A percentile compares a stretch with the other conserved stretches of the same genome.
phyloP scores from a whole-genome alignment of 2,113 vertebrate species.

The Phocoena phocoena region DNA sequence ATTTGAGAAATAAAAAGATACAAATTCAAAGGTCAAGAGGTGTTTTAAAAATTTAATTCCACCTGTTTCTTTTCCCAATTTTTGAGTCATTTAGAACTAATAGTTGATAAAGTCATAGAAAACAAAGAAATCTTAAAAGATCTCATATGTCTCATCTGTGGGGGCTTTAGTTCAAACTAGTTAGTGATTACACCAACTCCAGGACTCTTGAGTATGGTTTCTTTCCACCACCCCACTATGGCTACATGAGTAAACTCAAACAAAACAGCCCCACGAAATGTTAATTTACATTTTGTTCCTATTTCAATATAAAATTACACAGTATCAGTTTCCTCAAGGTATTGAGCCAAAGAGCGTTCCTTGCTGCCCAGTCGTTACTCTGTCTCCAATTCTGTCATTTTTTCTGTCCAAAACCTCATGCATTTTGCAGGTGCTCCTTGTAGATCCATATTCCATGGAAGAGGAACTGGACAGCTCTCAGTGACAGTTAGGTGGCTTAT shows the following conservation, averaged over 20 bases:
- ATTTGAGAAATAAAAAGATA: slow-evolving; percentile 19
- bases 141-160: not conserved
- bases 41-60: not conserved
- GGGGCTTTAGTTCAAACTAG: not conserved
- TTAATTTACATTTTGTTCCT: slow-evolving; percentile 28
- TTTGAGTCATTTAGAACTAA: not conserved
- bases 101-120: not conserved
- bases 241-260: slow-evolving; percentile 18
- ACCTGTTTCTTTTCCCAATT: not conserved
- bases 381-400: slow-evolving; percentile 19
- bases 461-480: not conserved
- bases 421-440: not conserved
- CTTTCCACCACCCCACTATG: not conserved
- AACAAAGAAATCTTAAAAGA: not conserved
- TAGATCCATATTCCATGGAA: not conserved
- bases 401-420: slow-evolving; percentile 22
- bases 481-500: not conserved
- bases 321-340: not conserved
- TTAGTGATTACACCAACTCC: not conserved
- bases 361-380: not conserved
- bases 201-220: not conserved
- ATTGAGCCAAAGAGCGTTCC: not conserved
- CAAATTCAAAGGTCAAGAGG: not conserved
- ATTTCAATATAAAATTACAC: slow-evolving; percentile 50
- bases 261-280: not conserved